Evolutionary conservation across 1,140 invertebrate genomes (phyloP), one percentile per base, ranked within the genome.

Genomic region (Solenopsis fugax): DNA sequence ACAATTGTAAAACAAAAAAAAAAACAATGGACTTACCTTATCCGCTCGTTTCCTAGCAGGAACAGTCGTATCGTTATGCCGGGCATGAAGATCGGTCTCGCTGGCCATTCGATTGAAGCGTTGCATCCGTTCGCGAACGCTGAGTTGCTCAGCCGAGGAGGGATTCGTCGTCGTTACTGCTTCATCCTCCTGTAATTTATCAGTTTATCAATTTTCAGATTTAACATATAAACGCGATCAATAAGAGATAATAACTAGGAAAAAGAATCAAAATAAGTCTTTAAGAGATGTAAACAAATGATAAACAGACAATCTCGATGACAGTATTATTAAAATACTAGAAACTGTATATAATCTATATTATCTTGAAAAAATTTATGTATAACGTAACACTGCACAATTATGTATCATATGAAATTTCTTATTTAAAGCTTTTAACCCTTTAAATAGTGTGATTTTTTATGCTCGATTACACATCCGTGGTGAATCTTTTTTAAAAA

Each of bases 91-190:
- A 93, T 95, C 95, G 41, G 95, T 95, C 71, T 95, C 95, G 7
- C 97, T 98, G 72, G 98, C 98, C 96, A 99, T 97, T 90, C 97
- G 96, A 94, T 99, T 98, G 94, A 99, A 98, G 94, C 98, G 98
- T 95, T 98, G 97, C 92, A 98, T 98, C 87, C 98, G 96, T 94
- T 99, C 98, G 93, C 98, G 98, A 4, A 99, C 98, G 88, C 98
- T 98, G 86, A 98, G 97, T 89, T 97, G 94, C 88, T 95, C 95
- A 21, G 94, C 93, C 41, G 94, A 93, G 85, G 89, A 90, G 69
- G 90, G 91, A 92, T 91, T 93, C 77, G 91, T 86, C 48, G 87
- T 56, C 34, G 72, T 45, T 13, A 76, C 48, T 24, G 75, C 56
- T 82, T 94, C 95, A 91, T 95, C 93, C 75, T 95, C 94, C 95